phyloP scores from a whole-genome alignment of 2,888 invertebrate genomes.

The Cyclophora albipunctata region DNA sequence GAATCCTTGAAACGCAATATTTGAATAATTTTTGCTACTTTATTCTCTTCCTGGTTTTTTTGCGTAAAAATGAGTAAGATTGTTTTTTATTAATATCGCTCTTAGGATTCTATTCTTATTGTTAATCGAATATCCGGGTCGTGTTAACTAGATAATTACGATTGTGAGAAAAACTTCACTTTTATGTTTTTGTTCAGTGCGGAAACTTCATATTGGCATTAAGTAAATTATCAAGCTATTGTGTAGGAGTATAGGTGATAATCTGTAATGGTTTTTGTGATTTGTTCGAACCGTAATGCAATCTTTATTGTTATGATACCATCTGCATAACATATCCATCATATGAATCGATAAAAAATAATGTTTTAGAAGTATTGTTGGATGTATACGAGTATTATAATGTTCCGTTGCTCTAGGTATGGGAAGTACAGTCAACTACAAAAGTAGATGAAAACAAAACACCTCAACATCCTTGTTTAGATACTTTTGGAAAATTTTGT shows the following conservation, averaged over 20 bases:
- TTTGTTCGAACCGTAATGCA: too few relatives aligned
- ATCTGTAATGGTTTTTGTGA: too few relatives aligned
- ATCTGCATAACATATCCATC: too few relatives aligned
- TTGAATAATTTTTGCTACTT: constrained; percentile 37
- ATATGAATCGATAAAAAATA: too few relatives aligned
- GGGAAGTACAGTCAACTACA: too few relatives aligned
- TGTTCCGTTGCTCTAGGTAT: too few relatives aligned
- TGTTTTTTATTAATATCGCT: constrained; percentile 26
- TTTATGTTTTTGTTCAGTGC: constrained; percentile 10
- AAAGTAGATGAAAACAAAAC: too few relatives aligned
- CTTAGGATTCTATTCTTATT: constrained; percentile 13
- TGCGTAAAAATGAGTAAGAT: constrained; percentile 24
- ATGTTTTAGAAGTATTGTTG: too few relatives aligned
- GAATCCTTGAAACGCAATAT: constrained; percentile 41
- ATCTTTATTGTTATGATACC: too few relatives aligned
- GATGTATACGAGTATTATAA: too few relatives aligned
- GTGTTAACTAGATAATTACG: constrained; percentile 6
- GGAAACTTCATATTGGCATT: constrained; percentile 10
- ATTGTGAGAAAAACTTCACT: constrained; percentile 11
- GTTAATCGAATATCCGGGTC: constrained; percentile 19
- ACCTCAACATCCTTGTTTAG: too few relatives aligned
- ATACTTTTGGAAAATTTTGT: too few relatives aligned
- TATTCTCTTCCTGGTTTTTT: constrained; percentile 43
- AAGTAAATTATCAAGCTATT: constrained; percentile 4
- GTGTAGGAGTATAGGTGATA: constrained; percentile 1